Evolutionary conservation across 2,888 invertebrate species (phyloP), one percentile per base, ranked within the genome.

Genomic region (Drosophila ezoana): DNA sequence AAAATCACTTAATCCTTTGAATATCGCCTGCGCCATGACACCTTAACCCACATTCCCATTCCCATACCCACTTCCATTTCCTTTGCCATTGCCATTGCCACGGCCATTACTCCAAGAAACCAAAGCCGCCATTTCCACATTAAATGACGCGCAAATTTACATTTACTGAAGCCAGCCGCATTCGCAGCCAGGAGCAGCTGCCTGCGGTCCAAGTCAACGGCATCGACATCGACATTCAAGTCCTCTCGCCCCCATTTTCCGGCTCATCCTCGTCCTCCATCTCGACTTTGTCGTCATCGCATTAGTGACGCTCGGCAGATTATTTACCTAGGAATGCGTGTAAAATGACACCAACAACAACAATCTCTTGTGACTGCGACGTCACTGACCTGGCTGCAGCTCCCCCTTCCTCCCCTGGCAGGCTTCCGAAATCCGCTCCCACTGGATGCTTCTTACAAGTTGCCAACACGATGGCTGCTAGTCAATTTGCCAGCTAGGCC

Each of bases 1-100:
- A 56, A 69, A 87, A 81, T 85, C 90, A 81, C 87, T 89, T 89
- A 89, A 89, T 89, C 88, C 88, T 87, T 83, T 79, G 78, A 77
- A 79, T 75, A 79, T 80, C 68, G 64, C 67, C 67, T 35, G 48
- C 49, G 54, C 45, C 52, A 51, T 74, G 71, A 73, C 85, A 81
- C 72, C 87, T 83, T 83, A 78, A 72, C 69, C 84, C 77, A 72
- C 72, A 72, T 70, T 57, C 11, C 23, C 43, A 16, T 37, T 16
- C 2, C 20, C 47, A 37, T 47, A 14, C 23, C 23, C 23, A 23
- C 49, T 45, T 14, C n/a, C 49, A 16, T 5, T 20, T 8, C n/a
- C 16, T 16, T 35, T 3, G 16, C 4, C 47, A 38, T 38, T 20
- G 13, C 35, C 35, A 16, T 16, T 20, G 9, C 47, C 14, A 33